A percentile compares a stretch with the other conserved stretches of the same genome.
Evolutionary conservation across 2,797 vertebrate species (phyloP).

Genomic region (Phyllotis vaccarum): DNA sequence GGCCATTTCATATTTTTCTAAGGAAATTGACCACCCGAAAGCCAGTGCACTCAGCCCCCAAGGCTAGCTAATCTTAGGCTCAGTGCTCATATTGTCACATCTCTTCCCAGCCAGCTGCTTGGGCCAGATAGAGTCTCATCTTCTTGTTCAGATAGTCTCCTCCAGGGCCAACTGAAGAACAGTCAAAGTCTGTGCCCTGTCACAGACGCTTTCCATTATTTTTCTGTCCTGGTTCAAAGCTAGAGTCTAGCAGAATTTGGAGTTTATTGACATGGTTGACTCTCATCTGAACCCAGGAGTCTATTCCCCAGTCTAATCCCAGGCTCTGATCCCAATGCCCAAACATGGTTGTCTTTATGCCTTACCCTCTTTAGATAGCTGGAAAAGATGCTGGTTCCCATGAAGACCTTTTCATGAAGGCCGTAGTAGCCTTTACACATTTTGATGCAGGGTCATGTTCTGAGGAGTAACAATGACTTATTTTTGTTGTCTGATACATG

Average conservation of each 20-base stretch:
- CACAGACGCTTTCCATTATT: neutral
- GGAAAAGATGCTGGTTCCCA: neutral
- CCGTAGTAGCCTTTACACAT: neutral
- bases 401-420: neutral
- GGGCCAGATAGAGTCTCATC: neutral
- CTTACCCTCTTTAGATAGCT: neutral
- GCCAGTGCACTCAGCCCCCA: neutral
- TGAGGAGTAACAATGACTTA: neutral
- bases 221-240: conserved; percentile 15
- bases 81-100: neutral
- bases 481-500: neutral
- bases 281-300: neutral
- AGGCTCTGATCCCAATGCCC: neutral
- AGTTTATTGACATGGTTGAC: neutral
- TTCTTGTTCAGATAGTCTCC: neutral
- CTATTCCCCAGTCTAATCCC: neutral
- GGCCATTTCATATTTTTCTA: conserved; percentile 78
- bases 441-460: neutral
- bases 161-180: neutral
- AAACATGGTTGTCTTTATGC: neutral
- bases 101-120: conserved; percentile 13
- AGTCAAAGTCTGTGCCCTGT: neutral
- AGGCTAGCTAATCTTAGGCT: conserved; percentile 35
- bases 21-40: conserved; percentile 52
- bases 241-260: neutral